Evolutionary conservation across 2,797 vertebrate genomes (phyloP).

Genomic region (Pangasius krempfi): DNA sequence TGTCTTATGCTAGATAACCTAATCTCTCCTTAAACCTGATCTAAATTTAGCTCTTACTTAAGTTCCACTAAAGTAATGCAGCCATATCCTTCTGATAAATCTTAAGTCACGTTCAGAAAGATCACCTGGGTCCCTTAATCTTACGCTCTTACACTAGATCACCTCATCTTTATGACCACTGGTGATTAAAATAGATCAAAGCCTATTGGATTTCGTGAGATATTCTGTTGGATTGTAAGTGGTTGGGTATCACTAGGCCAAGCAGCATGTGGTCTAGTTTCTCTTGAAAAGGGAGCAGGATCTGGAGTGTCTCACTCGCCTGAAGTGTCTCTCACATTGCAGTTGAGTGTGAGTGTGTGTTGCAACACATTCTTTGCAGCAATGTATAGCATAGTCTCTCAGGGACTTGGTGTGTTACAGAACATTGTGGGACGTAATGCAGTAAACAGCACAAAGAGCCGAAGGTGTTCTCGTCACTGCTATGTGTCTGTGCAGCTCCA

Average conservation of each 20-base stretch:
- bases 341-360: conserved; percentile 20
- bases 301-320: conserved; percentile 51
- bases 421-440: conserved; percentile 25
- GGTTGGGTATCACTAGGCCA: conserved; percentile 9
- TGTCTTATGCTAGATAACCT: conserved; percentile 9
- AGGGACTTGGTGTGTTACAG: conserved; percentile 39
- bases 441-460: conserved; percentile 27
- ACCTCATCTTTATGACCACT: neutral
- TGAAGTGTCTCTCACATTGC: conserved; percentile 30
- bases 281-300: conserved; percentile 18
- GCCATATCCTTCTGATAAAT: conserved; percentile 16
- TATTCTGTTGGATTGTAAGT: neutral
- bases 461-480: conserved; percentile 30
- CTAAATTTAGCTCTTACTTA: neutral
- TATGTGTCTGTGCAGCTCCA: conserved; percentile 19
- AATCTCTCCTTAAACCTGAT: neutral
- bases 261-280: conserved; percentile 35
- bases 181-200: conserved; percentile 34
- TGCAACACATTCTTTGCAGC: conserved; percentile 13
- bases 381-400: conserved; percentile 22
- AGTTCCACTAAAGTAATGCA: conserved; percentile 3
- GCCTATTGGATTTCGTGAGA: conserved; percentile 16
- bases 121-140: neutral
- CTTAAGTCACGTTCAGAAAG: conserved; percentile 6
- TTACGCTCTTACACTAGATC: neutral